These are phyloP conservation scores for Novumbra hubbsi DNA, from an alignment of 2,797 vertebrate genomes.

Conservation along the genomic window DNA sequence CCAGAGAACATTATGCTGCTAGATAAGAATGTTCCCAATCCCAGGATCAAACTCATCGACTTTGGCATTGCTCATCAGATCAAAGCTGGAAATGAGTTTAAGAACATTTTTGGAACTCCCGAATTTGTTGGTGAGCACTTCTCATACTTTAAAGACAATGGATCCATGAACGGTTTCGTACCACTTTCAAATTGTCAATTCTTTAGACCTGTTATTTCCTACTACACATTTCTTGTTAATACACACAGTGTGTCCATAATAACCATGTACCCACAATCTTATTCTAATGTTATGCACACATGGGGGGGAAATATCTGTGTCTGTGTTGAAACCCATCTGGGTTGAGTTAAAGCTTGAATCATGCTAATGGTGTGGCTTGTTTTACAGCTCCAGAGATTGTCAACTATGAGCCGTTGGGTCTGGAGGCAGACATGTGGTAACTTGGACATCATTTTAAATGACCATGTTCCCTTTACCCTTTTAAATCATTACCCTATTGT, in stretches of 20 bases:
- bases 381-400: conserved; percentile 93
- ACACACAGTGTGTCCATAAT: neutral
- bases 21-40: conserved; percentile 91
- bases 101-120: conserved; percentile 97
- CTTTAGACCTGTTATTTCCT: neutral
- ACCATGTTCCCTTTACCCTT: too few relatives aligned
- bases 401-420: conserved; percentile 95
- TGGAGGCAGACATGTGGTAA: conserved; percentile 99
- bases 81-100: conserved; percentile 95
- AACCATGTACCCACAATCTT: neutral
- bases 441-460: conserved; percentile 40
- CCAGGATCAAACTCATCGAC: conserved; percentile 96
- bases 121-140: conserved; percentile 92
- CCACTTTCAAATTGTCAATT: neutral
- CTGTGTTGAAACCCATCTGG: conserved; percentile 43
- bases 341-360: conserved; percentile 45
- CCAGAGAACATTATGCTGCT: conserved; percentile 98
- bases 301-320: conserved; percentile 8
- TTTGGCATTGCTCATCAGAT: conserved; percentile 98
- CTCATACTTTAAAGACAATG: neutral
- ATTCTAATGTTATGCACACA: neutral
- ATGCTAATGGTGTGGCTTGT: conserved; percentile 43
- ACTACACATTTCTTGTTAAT: neutral
- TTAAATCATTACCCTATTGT: too few relatives aligned
- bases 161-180: neutral